Evolutionary conservation across 2,888 invertebrate species (phyloP).

Genomic region (Diadegma fenestrale): DNA sequence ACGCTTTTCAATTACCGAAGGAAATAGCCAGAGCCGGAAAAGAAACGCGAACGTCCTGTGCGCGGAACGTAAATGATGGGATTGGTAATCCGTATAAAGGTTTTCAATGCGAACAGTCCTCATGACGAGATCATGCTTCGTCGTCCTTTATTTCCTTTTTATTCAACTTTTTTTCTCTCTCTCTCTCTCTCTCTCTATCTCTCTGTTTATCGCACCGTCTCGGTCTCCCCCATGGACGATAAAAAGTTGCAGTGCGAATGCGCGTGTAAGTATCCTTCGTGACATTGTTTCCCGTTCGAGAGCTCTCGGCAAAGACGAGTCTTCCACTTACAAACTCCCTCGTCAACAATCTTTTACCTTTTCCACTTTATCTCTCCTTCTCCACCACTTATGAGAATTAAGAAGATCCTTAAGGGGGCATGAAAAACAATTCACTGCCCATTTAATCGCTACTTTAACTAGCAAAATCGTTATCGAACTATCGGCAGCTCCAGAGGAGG

Average conservation of each 20-base stretch:
- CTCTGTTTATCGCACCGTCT: not conserved
- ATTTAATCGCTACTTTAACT: slow-evolving; percentile 12
- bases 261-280: slow-evolving; percentile 60
- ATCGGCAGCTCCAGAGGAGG: slow-evolving; percentile 2
- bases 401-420: slow-evolving; percentile 32
- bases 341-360: slow-evolving; percentile 42
- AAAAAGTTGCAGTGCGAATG: slow-evolving; percentile 66
- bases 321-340: slow-evolving; percentile 52
- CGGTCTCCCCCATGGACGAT: not conserved
- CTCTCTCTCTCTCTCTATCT: not conserved
- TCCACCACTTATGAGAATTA: slow-evolving; percentile 27
- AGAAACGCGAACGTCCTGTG: slow-evolving; percentile 44
- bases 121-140: slow-evolving; percentile 44
- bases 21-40: slow-evolving; percentile 51
- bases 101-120: slow-evolving; percentile 45
- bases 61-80: slow-evolving; percentile 62
- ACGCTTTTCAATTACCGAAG: slow-evolving; percentile 68
- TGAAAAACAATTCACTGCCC: slow-evolving; percentile 17
- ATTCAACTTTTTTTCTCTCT: not conserved
- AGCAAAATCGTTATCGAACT: slow-evolving; percentile 33
- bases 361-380: slow-evolving; percentile 19
- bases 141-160: slow-evolving; percentile 32
- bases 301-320: slow-evolving; percentile 31
- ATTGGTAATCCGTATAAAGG: slow-evolving; percentile 68
- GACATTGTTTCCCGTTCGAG: slow-evolving; percentile 65